Conservation (phyloP, 2,888 invertebrate species). For the Scaptodrosophila latifasciaeformis region DNA sequence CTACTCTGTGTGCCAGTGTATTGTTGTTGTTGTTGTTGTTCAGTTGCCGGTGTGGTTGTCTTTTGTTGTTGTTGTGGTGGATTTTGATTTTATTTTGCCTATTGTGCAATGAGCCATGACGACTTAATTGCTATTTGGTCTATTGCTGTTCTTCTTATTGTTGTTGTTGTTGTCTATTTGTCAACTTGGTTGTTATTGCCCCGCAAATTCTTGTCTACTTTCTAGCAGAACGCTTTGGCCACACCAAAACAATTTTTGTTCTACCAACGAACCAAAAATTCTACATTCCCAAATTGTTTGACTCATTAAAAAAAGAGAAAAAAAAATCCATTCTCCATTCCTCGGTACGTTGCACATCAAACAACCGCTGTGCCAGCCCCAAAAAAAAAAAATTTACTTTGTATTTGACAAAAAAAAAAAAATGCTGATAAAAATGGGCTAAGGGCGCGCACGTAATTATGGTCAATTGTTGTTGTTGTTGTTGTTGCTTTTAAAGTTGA, state of each 20-base stretch:
- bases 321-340: constrained; percentile 36
- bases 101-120: constrained; percentile 68
- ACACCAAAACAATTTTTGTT: too few species aligned
- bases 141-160: constrained; percentile 10
- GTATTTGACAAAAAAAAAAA: too few species aligned
- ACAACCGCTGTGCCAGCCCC: constrained; percentile 5
- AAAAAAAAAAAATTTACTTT: too few species aligned
- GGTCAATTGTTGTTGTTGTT: constrained; percentile 26
- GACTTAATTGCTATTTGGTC: constrained; percentile 63
- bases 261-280: too few species aligned
- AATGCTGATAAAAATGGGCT: constrained; percentile 64
- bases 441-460: constrained; percentile 61
- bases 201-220: too few species aligned
- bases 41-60: constrained; percentile 25
- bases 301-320: neutral
- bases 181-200: too few species aligned
- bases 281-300: too few species aligned
- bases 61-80: constrained; percentile 11
- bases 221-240: too few species aligned
- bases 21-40: constrained; percentile 39
- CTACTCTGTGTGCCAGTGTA: too few species aligned
- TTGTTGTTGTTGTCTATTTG: constrained; percentile 23
- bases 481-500: constrained; percentile 48
- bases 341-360: constrained; percentile 64
- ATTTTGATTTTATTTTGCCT: constrained; percentile 37